Conservation (phyloP, 2,888 invertebrate species). For the Noctuana brunneofusca region DNA sequence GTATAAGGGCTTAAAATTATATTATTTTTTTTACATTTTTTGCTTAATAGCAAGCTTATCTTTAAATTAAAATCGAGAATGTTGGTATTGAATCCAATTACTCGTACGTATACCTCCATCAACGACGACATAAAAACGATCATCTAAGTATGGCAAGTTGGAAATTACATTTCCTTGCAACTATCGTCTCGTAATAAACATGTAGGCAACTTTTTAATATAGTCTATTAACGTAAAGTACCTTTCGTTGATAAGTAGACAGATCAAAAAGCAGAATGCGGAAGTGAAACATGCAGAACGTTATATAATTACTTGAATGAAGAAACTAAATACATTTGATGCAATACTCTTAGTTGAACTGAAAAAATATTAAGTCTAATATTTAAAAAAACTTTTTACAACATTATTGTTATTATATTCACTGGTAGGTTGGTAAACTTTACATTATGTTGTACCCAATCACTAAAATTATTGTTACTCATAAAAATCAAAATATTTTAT, state of each 20-base stretch:
- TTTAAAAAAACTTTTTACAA: neutral
- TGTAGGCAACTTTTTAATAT: neutral
- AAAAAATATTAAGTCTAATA: neutral
- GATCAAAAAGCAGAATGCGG: slow-evolving; percentile 23
- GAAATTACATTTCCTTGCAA: slow-evolving; percentile 10
- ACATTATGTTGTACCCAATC: too few species aligned
- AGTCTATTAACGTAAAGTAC: slow-evolving; percentile 22
- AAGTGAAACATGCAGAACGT: slow-evolving; percentile 7
- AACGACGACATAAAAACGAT: slow-evolving; percentile 6
- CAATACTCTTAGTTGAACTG: neutral
- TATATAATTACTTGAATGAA: slow-evolving; percentile 4
- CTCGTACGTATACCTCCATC: neutral
- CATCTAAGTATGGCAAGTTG: slow-evolving; percentile 3
- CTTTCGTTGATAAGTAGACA: slow-evolving; percentile 15
- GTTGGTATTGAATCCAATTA: too few species aligned
- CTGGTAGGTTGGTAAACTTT: neutral
- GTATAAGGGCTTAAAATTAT: too few species aligned
- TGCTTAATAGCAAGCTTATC: too few species aligned
- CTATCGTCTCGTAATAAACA: slow-evolving; percentile 2
- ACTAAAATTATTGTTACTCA: too few species aligned
- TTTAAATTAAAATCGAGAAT: too few species aligned
- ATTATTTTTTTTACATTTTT: too few species aligned
- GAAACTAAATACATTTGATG: neutral
- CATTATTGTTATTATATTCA: neutral
- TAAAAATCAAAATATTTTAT: neutral